Evolutionary conservation across 2,113 vertebrate genomes (phyloP).

Genomic region (Ctenodactylus gundi): DNA sequence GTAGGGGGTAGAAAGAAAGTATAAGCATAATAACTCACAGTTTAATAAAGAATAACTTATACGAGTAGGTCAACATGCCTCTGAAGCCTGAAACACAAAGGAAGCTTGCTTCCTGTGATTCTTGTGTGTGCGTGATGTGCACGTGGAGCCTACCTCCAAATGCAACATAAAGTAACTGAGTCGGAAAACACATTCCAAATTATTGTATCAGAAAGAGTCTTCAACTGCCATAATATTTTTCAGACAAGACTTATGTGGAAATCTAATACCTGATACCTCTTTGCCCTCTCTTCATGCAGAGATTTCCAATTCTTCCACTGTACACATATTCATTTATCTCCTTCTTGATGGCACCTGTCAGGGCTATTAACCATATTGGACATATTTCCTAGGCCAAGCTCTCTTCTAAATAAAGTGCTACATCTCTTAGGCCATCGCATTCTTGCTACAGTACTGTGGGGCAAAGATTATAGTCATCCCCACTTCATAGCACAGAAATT

Average conservation of each 20-base stretch:
- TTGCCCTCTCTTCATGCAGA: background rate
- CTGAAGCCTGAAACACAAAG: background rate
- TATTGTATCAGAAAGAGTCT: background rate
- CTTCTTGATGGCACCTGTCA: background rate
- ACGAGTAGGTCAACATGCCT: background rate
- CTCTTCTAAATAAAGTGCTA: background rate
- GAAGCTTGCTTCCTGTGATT: background rate
- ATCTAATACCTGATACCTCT: background rate
- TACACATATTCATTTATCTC: background rate
- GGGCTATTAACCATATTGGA: background rate
- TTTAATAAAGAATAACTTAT: conserved; percentile 13
- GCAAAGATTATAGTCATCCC: background rate
- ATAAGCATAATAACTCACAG: background rate
- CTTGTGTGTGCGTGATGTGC: background rate
- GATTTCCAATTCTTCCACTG: background rate
- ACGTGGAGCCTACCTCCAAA: background rate
- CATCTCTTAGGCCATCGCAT: background rate
- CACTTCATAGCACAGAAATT: background rate
- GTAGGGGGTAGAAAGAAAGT: background rate
- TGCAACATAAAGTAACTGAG: background rate
- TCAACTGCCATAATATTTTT: background rate
- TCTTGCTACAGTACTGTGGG: background rate
- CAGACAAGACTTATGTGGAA: background rate
- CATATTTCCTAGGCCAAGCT: background rate
- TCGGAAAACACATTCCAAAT: background rate